These are phyloP conservation scores for Watsonalla cultraria DNA, from an alignment of 2,888 invertebrate species.

Conservation along the genomic window DNA sequence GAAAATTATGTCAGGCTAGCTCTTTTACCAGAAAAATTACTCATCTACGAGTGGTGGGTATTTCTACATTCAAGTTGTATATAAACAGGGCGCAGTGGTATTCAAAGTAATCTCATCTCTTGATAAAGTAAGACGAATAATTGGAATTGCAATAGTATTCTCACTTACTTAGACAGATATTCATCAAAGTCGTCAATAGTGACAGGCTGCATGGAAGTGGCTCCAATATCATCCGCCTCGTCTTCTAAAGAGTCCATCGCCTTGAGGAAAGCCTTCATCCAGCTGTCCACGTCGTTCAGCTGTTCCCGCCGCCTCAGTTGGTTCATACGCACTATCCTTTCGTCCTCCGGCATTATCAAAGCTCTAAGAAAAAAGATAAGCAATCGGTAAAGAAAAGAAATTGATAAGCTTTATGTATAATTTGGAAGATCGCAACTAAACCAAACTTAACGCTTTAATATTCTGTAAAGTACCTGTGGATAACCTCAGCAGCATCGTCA, in stretches of 20 bases:
- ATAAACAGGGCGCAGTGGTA: too few species aligned
- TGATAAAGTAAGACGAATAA: neutral
- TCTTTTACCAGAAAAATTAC: conserved; percentile 2
- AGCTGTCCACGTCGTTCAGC: conserved; percentile 90
- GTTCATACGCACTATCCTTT: conserved; percentile 91
- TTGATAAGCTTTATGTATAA: too few species aligned
- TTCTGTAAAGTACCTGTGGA: conserved; percentile 79
- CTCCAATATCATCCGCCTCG: conserved; percentile 88
- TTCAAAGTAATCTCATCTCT: too few species aligned
- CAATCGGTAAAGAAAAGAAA: too few species aligned
- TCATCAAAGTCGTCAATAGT: conserved; percentile 94
- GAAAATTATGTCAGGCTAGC: neutral
- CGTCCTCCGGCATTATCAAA: conserved; percentile 93
- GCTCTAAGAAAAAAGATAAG: conserved; percentile 83
- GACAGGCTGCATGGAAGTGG: conserved; percentile 93
- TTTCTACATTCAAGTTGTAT: too few species aligned
- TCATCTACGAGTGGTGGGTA: too few species aligned
- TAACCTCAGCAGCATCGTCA: conserved; percentile 91
- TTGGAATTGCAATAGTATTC: neutral
- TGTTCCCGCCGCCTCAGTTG: conserved; percentile 89
- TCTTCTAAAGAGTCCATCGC: conserved; percentile 92
- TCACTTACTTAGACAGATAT: conserved; percentile 88
- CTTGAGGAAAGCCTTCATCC: conserved; percentile 93
- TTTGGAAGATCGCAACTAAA: neutral
- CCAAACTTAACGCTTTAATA: neutral